phyloP scores from a whole-genome alignment of 1,140 invertebrate genomes.

The Heliconius hewitsoni region DNA sequence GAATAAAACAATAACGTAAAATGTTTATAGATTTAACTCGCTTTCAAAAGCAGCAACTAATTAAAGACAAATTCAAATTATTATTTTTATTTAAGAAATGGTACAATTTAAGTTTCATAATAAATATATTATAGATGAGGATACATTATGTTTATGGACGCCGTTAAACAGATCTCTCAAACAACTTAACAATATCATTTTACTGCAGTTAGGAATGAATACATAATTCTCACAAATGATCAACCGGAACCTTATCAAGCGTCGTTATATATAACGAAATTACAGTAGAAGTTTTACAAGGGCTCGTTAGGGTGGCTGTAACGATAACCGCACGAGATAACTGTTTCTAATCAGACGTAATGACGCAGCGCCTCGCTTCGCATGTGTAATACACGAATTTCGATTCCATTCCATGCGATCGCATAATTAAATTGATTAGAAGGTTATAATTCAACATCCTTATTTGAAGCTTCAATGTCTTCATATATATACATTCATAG shows the following conservation, averaged over 20 bases:
- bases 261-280: conserved; percentile 64
- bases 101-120: neutral
- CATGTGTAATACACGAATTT: conserved; percentile 29
- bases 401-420: conserved; percentile 24
- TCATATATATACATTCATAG: neutral
- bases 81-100: neutral
- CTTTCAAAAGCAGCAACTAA: neutral
- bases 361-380: conserved; percentile 52
- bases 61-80: neutral
- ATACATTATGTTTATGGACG: neutral
- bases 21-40: neutral
- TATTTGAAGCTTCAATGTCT: neutral
- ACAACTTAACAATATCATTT: conserved; percentile 37
- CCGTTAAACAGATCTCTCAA: conserved; percentile 5
- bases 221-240: conserved; percentile 61
- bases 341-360: conserved; percentile 75
- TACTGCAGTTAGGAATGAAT: conserved; percentile 47
- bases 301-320: conserved; percentile 66
- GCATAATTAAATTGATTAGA: conserved; percentile 28
- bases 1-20: neutral
- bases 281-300: conserved; percentile 72
- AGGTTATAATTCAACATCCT: neutral
- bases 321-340: conserved; percentile 72
- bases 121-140: neutral
- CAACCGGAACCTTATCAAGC: conserved; percentile 63